Evolutionary conservation across 2,113 vertebrate species (phyloP).

Genomic region (Erpornis zantholeuca): DNA sequence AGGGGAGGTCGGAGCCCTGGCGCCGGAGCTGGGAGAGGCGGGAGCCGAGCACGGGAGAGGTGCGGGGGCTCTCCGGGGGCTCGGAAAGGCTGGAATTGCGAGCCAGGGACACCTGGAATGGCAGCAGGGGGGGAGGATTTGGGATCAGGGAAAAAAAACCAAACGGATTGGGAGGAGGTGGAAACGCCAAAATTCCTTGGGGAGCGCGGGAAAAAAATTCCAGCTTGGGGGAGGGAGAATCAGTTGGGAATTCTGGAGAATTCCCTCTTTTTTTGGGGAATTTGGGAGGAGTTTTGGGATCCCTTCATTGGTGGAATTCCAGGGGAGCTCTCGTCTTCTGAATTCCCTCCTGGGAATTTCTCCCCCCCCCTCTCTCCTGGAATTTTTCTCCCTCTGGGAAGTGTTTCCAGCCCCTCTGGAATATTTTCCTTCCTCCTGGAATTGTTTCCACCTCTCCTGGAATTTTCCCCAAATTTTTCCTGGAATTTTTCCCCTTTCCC

Average conservation of each 20-base stretch:
- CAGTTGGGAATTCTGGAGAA: neutral
- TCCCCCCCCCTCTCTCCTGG: too few species aligned
- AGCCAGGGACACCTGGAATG: neutral
- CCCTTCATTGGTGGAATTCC: neutral
- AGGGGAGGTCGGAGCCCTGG: neutral
- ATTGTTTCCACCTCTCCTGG: neutral
- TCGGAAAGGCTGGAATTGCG: neutral
- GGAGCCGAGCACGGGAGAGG: neutral
- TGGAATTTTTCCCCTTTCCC: too few species aligned
- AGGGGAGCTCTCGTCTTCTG: too few species aligned
- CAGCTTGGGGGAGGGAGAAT: neutral
- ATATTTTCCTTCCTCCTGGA: neutral
- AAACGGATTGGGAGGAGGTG: accelerated
- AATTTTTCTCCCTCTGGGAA: neutral
- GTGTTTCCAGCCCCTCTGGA: too few species aligned
- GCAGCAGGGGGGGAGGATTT: neutral
- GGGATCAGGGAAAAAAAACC: neutral
- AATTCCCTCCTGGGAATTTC: neutral
- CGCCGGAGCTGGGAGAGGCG: neutral
- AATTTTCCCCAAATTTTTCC: neutral
- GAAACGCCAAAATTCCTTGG: neutral
- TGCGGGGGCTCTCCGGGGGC: neutral
- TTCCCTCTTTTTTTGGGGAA: neutral
- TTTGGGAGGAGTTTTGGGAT: neutral
- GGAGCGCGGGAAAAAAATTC: neutral